A percentile compares a stretch with the other conserved stretches of the same genome.
These are phyloP conservation scores for Dysmachus trigonus DNA, from an alignment of 2,888 invertebrate genomes.

Conservation along the genomic window DNA sequence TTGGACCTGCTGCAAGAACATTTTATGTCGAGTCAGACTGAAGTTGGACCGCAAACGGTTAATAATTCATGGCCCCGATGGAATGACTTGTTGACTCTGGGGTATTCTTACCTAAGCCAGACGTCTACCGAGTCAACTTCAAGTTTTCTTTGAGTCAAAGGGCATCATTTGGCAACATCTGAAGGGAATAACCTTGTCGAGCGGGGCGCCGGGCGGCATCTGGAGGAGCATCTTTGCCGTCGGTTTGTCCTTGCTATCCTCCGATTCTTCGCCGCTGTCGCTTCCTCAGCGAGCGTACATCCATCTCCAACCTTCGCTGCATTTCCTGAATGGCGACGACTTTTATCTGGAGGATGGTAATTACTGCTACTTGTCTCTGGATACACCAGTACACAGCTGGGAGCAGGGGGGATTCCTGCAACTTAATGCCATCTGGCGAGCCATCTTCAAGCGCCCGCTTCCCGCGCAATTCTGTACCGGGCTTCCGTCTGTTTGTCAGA, in stretches of 20 bases:
- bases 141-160: constrained; percentile 5
- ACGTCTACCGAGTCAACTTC: not conserved
- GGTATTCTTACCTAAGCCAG: not conserved
- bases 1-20: too few relatives aligned
- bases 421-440: constrained; percentile 3
- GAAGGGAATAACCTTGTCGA: not conserved
- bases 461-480: not conserved
- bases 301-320: constrained; percentile 26
- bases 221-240: not conserved
- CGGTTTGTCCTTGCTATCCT: not conserved
- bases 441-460: not conserved
- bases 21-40: too few relatives aligned
- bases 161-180: not conserved
- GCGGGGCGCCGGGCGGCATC: not conserved
- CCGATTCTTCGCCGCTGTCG: not conserved
- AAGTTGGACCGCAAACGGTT: too few relatives aligned
- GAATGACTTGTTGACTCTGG: not conserved
- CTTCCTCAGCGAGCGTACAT: not conserved
- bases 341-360: constrained; percentile 31
- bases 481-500: constrained; percentile 32
- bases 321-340: constrained; percentile 21
- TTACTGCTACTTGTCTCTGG: constrained; percentile 34
- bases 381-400: not conserved
- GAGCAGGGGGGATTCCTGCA: not conserved
- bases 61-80: not conserved